Evolutionary conservation across 2,888 invertebrate genomes (phyloP), one percentile per base, ranked within the genome.

Genomic region (Brachyptera putata): DNA sequence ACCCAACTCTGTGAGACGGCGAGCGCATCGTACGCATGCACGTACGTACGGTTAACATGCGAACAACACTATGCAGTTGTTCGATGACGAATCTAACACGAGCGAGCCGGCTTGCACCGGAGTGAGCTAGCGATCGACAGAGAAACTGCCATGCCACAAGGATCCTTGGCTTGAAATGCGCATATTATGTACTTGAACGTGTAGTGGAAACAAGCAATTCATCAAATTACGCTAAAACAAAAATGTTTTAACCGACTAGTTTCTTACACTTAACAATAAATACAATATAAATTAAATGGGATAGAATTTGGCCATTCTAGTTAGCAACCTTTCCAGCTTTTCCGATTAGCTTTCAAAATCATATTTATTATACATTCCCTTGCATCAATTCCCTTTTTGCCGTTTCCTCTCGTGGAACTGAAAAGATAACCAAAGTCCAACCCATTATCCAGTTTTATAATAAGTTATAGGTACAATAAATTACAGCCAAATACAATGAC

Each of bases 371-470:
- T n/a, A n/a, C n/a, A n/a, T n/a, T 63, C 56, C 62, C 65, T 61
- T 65, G 61, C 63, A 61, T 60, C 60, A n/a, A 41, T 53, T 61
- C 58, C 58, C 63, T 57, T 58, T 56, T 48, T 41, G 60, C 49
- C 57, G 46, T 61, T 60, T 61, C 61, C 61, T 46, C 58, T 60
- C 58, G 56, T 61, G 61, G 58, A 65, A 64, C 62, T 64, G 49
- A 64, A 65, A 66, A 68, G 65, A 67, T 66, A 68, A 67, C 66
- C 68, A 68, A 68, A 68, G 65, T 67, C 67, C 67, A 67, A 66
- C 68, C 68, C 67, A 68, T 68, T 64, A 60, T 60, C 46, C 58
- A 63, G 60, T 63, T 57, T 61, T 59, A 63, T 46, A 62, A 60
- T 61, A 59, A 63, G 61, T 64, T 62, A 64, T 50, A n/a, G n/a